These are phyloP conservation scores for Aporophyla nigra DNA, from an alignment of 2,888 invertebrate species.

Conservation along the genomic window DNA sequence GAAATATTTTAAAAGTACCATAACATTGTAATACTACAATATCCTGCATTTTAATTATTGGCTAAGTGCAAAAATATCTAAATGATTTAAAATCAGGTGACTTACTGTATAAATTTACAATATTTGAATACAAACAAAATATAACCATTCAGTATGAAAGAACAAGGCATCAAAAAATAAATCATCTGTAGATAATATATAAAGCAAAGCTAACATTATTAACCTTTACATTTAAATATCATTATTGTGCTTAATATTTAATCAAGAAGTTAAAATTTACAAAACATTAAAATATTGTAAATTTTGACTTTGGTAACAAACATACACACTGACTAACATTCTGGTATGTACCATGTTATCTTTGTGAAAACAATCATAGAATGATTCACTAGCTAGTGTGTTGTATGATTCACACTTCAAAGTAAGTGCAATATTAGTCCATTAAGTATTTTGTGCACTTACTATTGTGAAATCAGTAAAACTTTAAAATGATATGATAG, in stretches of 20 bases:
- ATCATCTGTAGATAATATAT: conserved; percentile 51
- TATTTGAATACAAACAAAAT: conserved; percentile 48
- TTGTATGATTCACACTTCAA: conserved; percentile 61
- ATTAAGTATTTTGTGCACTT: conserved; percentile 85
- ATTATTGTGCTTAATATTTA: conserved; percentile 55
- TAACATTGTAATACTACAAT: conserved; percentile 25
- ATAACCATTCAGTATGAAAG: conserved; percentile 48
- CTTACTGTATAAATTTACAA: conserved; percentile 41
- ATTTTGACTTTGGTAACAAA: conserved; percentile 72
- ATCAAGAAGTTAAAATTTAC: conserved; percentile 41
- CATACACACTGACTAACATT: conserved; percentile 67
- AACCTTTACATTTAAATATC: conserved; percentile 51
- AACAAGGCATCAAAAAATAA: conserved; percentile 63
- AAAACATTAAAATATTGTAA: conserved; percentile 32
- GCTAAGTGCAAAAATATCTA: conserved; percentile 11
- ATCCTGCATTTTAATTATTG: conserved; percentile 16
- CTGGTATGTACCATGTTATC: conserved; percentile 68
- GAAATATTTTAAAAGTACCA: conserved; percentile 32
- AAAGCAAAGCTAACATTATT: conserved; percentile 45
- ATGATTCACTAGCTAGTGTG: conserved; percentile 56
- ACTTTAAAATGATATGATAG: conserved; percentile 68
- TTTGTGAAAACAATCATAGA: conserved; percentile 59
- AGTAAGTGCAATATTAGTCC: conserved; percentile 73
- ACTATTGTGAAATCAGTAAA: conserved; percentile 73
- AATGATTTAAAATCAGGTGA: conserved; percentile 21